Conservation (phyloP, 2,888 invertebrate genomes). For the Actias luna region DNA sequence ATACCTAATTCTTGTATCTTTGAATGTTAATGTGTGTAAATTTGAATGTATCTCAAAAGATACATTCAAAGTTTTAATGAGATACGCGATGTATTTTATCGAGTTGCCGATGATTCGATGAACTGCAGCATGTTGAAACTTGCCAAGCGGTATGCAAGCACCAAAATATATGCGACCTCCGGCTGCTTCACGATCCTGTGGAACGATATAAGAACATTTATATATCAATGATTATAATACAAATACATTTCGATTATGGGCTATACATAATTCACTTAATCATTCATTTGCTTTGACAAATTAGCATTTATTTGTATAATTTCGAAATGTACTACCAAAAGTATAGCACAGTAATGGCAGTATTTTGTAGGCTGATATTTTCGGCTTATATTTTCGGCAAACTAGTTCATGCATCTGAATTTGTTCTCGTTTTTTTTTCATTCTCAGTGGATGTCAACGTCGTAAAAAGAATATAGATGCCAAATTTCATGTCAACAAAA, state of each 20-base stretch:
- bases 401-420: too few relatives aligned
- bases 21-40: not conserved
- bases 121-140: constrained; percentile 42
- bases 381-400: too few relatives aligned
- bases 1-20: not conserved
- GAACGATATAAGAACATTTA: constrained; percentile 15
- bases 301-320: not conserved
- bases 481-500: too few relatives aligned
- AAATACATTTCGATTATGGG: not conserved
- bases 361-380: too few relatives aligned
- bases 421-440: too few relatives aligned
- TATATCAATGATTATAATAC: not conserved
- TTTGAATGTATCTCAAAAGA: constrained; percentile 11
- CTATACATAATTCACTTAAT: not conserved
- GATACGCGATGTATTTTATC: constrained; percentile 36
- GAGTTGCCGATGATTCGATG: constrained; percentile 42
- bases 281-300: not conserved
- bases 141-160: constrained; percentile 64
- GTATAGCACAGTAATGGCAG: too few relatives aligned
- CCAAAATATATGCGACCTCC: constrained; percentile 54
- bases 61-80: constrained; percentile 9
- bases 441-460: too few relatives aligned
- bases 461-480: too few relatives aligned
- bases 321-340: too few relatives aligned
- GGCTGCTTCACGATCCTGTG: constrained; percentile 66